phyloP scores from a whole-genome alignment of 2,113 vertebrate species.

The Alaudala cheleensis region DNA sequence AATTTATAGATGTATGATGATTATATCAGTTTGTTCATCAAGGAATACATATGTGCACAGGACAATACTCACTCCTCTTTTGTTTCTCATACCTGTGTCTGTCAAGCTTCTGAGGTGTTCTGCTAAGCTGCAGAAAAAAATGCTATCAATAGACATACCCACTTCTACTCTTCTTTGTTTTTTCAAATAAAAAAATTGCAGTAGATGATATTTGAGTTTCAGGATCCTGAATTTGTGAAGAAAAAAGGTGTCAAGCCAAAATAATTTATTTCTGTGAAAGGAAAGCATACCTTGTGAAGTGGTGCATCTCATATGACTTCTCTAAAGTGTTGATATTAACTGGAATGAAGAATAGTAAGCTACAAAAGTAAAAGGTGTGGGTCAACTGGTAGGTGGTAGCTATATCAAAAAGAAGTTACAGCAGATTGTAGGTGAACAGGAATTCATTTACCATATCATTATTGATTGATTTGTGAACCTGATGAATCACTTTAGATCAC shows the following conservation, averaged over 20 bases:
- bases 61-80: neutral
- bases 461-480: slow-evolving; percentile 1
- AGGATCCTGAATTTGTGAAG: neutral
- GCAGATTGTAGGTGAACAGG: neutral
- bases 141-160: fast-evolving
- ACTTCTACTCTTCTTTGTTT: neutral
- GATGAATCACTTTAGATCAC: neutral
- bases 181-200: neutral
- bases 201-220: neutral
- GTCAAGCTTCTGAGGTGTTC: neutral
- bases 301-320: neutral
- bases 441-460: neutral
- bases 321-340: neutral
- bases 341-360: neutral
- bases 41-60: neutral
- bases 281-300: neutral
- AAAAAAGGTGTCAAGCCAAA: neutral
- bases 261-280: neutral
- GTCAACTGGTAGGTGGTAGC: neutral
- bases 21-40: neutral
- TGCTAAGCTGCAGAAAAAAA: neutral
- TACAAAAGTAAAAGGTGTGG: neutral
- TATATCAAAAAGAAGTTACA: neutral
- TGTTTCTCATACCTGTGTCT: neutral
- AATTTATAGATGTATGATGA: neutral